Evolutionary conservation across 2,113 vertebrate genomes (phyloP), one percentile per base, ranked within the genome.

Genomic region (Nematolebias whitei): DNA sequence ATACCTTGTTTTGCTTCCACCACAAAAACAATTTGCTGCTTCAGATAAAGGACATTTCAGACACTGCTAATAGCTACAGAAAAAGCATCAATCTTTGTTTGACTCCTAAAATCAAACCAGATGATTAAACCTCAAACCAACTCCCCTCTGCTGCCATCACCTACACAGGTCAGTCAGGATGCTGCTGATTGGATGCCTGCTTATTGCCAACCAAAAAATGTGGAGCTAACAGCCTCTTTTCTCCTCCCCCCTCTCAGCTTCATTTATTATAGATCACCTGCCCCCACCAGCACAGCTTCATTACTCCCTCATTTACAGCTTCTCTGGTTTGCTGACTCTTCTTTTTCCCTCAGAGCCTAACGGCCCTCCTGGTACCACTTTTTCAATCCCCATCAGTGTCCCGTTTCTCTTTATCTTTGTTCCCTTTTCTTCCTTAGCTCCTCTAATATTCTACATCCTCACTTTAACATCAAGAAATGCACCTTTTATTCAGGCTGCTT

Each of bases 211-310:
- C 60, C 66, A 44, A 71, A 63, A 32, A 63, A 52, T 60, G 59
- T 53, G 49, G 44, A 56, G 63, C 63, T 61, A 62, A 63, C 53
- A 55, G 49, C 62, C 58, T 19, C 23, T 29, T 49, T 38, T 58
- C 79, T 55, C 74, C 71, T 68, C 71, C 75, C 71, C 75, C 75
- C 39, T 54, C 65, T 68, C 32, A 26, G 83, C 79, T 75, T 87
- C 77, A 88, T 90, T 85, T 70, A 92, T 92, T 86, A 92, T 89
- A 78, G 78, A 91, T 89, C 82, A 88, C 84, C 84, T 83, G 71
- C 78, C 82, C 79, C 84, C 84, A 86, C 89, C 88, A 82, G 85
- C 74, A 72, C 32, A 13, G 74, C 87, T 90, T 90, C 74, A 89
- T 92, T 91, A 87, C 86, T 63, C 74, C 80, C 80, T 88, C 86